Percentiles rank a stretch among this genome's conserved stretches.
These are phyloP conservation scores for Hippopotamyrus pictus DNA, from an alignment of 2,797 vertebrate species.

Conservation along the genomic window DNA sequence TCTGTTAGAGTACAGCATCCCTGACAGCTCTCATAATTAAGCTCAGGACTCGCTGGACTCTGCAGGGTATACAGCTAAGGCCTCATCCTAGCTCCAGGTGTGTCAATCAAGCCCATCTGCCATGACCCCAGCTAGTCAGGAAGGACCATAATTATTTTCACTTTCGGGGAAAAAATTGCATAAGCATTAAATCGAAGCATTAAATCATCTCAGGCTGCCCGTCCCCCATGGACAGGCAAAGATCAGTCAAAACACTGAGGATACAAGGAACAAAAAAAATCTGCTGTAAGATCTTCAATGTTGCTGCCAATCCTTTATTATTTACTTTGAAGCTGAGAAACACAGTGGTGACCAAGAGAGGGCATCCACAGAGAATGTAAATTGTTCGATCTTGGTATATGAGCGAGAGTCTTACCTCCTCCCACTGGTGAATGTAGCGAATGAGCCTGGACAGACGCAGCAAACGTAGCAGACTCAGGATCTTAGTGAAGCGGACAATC, in stretches of 20 bases:
- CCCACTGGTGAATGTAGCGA: constrained; percentile 98
- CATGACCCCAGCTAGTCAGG: not conserved
- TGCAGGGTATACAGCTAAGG: not conserved
- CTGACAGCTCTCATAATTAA: not conserved
- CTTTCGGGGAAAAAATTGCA: not conserved
- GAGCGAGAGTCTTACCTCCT: constrained; percentile 70
- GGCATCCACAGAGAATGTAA: not conserved
- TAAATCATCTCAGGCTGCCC: not conserved
- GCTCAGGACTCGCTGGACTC: not conserved
- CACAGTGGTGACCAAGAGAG: not conserved
- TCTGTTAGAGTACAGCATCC: not conserved
- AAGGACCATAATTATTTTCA: not conserved
- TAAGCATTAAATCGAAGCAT: not conserved
- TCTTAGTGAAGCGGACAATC: constrained; percentile 97
- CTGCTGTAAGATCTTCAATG: not conserved
- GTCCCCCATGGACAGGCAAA: not conserved
- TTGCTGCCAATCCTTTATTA: not conserved
- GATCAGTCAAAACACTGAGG: not conserved
- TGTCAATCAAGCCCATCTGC: not conserved
- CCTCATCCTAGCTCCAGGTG: not conserved
- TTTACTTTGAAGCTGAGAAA: not conserved
- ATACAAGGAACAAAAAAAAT: not conserved
- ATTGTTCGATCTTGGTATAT: not conserved
- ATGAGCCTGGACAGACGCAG: constrained; percentile 91
- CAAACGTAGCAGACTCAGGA: constrained; percentile 90